A percentile compares a stretch with the other conserved stretches of the same genome.
These are phyloP conservation scores for Tribolium castaneum DNA, from an alignment of 1,140 invertebrate genomes.

Conservation along the genomic window DNA sequence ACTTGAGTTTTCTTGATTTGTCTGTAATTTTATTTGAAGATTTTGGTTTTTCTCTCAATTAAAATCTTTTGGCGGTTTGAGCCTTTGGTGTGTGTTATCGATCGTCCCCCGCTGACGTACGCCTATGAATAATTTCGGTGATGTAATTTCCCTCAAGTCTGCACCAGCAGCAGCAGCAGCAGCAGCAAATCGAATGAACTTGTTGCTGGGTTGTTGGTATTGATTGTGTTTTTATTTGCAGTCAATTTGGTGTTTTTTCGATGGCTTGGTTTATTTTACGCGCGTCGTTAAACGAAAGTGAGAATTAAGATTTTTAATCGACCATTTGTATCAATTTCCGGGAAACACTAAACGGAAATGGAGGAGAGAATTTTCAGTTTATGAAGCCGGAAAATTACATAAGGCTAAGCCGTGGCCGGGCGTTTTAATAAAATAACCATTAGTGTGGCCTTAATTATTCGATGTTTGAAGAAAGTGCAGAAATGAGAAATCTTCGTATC, in stretches of 20 bases:
- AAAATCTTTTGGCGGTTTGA: background rate
- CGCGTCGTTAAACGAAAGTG: background rate
- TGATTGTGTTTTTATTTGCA: background rate
- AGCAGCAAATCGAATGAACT: conserved; percentile 11
- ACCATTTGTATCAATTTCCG: conserved; percentile 22
- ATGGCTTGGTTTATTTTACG: background rate
- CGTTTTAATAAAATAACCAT: too few species aligned
- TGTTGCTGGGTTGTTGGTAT: background rate
- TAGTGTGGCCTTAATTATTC: too few species aligned
- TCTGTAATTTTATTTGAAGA: too few species aligned
- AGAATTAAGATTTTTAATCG: conserved; percentile 30
- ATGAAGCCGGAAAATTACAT: too few species aligned
- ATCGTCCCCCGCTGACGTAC: conserved; percentile 16
- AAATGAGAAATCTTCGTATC: background rate
- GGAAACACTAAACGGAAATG: background rate
- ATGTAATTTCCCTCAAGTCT: conserved; percentile 31
- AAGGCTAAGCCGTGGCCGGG: too few species aligned
- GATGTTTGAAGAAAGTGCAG: too few species aligned
- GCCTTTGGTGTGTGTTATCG: background rate
- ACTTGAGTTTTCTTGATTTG: too few species aligned
- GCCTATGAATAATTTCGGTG: conserved; percentile 32
- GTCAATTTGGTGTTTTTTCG: background rate
- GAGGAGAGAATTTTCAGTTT: background rate
- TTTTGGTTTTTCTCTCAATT: background rate
- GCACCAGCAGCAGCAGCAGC: background rate